Conservation (phyloP, 2,113 vertebrate species). For the Etia nguti region DNA sequence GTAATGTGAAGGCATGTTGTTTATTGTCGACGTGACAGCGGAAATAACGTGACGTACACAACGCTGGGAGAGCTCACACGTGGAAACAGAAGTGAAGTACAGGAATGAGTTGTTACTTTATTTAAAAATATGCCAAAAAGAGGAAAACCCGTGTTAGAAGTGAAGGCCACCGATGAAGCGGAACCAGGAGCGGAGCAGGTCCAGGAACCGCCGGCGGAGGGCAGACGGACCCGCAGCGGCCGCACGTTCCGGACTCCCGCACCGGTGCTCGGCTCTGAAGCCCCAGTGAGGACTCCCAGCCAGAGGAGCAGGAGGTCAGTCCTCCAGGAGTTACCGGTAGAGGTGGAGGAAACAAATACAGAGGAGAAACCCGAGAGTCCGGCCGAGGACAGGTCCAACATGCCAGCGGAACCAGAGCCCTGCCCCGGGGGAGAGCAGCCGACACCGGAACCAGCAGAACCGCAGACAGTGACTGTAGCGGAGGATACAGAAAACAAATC, state of each 20-base stretch:
- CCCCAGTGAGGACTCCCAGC: slow-evolving; percentile 39
- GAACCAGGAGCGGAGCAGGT: neutral
- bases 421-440: neutral
- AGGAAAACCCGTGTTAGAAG: neutral
- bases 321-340: slow-evolving; percentile 32
- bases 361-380: neutral
- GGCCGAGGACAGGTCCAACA: neutral
- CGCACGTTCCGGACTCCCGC: slow-evolving; percentile 54
- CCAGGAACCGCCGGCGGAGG: slow-evolving; percentile 14
- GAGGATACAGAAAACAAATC: neutral
- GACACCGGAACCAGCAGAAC: neutral
- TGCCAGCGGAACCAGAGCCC: neutral
- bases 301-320: slow-evolving; percentile 61
- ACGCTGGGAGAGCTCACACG: slow-evolving; percentile 3
- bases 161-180: neutral
- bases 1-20: neutral
- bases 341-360: neutral
- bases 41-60: slow-evolving; percentile 6
- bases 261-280: neutral
- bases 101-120: neutral
- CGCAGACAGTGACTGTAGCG: neutral
- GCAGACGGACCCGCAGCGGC: slow-evolving; percentile 70
- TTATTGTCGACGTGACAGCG: neutral
- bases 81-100: neutral
- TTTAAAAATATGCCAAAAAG: slow-evolving; percentile 42